Evolutionary conservation across 2,797 vertebrate species (phyloP).

Genomic region (Malacoraja senta): DNA sequence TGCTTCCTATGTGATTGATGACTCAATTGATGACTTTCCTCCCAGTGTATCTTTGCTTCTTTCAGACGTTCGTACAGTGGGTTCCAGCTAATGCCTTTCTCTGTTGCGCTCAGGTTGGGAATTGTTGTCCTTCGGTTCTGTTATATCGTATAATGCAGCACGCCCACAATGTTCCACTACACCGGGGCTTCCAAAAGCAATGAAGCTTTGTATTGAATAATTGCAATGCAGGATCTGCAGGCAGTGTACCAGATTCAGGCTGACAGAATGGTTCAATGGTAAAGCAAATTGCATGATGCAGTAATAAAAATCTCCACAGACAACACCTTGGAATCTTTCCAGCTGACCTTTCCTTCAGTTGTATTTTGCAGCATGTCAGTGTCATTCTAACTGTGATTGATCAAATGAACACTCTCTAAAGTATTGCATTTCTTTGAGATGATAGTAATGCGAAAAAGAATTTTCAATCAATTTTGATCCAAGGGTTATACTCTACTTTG

Average conservation of each 20-base stretch:
- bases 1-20: background rate
- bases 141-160: background rate
- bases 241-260: background rate
- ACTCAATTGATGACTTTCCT: background rate
- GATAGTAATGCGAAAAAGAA: background rate
- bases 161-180: background rate
- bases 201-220: background rate
- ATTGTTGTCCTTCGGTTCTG: background rate
- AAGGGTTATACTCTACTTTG: background rate
- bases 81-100: background rate
- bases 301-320: background rate
- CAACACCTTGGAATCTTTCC: background rate
- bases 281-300: background rate
- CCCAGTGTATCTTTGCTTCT: background rate
- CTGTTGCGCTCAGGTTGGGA: background rate
- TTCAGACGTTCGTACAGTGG: too few species aligned
- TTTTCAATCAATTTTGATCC: background rate
- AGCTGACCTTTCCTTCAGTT: background rate
- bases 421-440: background rate
- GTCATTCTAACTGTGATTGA: background rate
- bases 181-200: background rate
- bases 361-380: background rate
- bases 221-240: background rate
- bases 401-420: background rate
- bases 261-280: background rate